Conservation (phyloP, 2,797 vertebrate genomes). For the Gymnopithys bicolor region DNA sequence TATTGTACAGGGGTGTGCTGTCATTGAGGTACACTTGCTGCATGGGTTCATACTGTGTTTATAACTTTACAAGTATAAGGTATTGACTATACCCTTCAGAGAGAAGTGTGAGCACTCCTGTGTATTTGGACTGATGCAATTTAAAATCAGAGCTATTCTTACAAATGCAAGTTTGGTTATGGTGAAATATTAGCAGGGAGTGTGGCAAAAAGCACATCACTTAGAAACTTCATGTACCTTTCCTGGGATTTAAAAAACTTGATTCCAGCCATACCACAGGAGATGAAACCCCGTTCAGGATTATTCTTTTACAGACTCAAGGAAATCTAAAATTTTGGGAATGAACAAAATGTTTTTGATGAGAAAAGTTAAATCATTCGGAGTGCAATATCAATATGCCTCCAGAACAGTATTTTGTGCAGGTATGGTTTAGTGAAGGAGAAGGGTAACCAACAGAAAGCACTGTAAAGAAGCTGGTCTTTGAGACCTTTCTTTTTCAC, state of each 20-base stretch:
- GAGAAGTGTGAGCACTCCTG: not conserved
- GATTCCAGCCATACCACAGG: not conserved
- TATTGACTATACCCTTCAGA: not conserved
- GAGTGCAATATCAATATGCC: constrained; percentile 7
- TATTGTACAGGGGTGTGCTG: not conserved
- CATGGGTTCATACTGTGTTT: not conserved
- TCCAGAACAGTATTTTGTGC: constrained; percentile 31
- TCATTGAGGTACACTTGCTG: not conserved
- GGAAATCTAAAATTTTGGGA: not conserved
- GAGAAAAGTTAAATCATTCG: not conserved
- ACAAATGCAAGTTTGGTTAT: not conserved
- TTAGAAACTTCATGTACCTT: not conserved
- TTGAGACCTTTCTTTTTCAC: not conserved
- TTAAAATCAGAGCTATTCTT: not conserved
- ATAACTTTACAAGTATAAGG: not conserved
- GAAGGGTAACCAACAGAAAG: not conserved
- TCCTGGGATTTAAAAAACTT: not conserved
- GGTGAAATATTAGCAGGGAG: not conserved
- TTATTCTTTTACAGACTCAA: constrained; percentile 2
- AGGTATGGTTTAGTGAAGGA: constrained; percentile 23
- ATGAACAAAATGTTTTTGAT: constrained; percentile 27
- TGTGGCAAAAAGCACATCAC: not conserved
- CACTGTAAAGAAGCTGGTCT: not conserved
- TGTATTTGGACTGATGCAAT: not conserved
- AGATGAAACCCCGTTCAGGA: not conserved